Percentiles rank a stretch among this genome's conserved stretches.
Evolutionary conservation across 1,140 invertebrate genomes (phyloP).

Genomic region (Macrocentrus cingulum): DNA sequence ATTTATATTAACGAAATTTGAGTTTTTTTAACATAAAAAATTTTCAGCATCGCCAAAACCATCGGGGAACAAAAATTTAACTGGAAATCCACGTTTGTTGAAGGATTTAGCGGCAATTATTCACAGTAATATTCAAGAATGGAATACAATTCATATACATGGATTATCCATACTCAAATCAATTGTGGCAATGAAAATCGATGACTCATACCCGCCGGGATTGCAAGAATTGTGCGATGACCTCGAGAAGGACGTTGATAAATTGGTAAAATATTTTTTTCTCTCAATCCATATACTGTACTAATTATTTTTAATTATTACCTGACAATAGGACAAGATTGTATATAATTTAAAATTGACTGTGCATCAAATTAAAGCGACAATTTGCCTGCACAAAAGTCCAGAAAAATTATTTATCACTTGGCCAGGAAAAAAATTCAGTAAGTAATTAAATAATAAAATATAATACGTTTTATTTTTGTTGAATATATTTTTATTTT

Average conservation of each 20-base stretch:
- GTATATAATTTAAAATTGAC: conserved; percentile 37
- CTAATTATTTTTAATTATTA: background rate
- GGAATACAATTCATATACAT: conserved; percentile 41
- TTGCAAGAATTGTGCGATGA: conserved; percentile 40
- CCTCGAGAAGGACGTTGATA: conserved; percentile 38
- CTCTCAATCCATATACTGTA: background rate
- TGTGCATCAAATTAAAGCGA: conserved; percentile 33
- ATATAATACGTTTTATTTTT: conserved; percentile 1
- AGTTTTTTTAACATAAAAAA: conserved; percentile 11
- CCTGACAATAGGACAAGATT: conserved; percentile 39
- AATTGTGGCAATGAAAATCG: conserved; percentile 36
- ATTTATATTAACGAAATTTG: conserved; percentile 5
- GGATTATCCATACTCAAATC: conserved; percentile 39
- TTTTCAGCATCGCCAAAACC: conserved; percentile 35
- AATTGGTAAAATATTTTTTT: conserved; percentile 32
- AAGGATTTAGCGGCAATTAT: conserved; percentile 44
- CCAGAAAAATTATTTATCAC: conserved; percentile 39
- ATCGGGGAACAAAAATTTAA: conserved; percentile 40
- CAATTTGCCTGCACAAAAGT: conserved; percentile 29
- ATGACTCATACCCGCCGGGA: conserved; percentile 32
- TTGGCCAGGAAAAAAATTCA: conserved; percentile 40
- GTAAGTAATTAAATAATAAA: too few species aligned
- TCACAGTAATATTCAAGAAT: conserved; percentile 43
- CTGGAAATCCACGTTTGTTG: conserved; percentile 40
- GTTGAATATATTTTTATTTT: conserved; percentile 8